Evolutionary conservation across 2,113 vertebrate genomes (phyloP).

Genomic region (Hippocampus barbouri): DNA sequence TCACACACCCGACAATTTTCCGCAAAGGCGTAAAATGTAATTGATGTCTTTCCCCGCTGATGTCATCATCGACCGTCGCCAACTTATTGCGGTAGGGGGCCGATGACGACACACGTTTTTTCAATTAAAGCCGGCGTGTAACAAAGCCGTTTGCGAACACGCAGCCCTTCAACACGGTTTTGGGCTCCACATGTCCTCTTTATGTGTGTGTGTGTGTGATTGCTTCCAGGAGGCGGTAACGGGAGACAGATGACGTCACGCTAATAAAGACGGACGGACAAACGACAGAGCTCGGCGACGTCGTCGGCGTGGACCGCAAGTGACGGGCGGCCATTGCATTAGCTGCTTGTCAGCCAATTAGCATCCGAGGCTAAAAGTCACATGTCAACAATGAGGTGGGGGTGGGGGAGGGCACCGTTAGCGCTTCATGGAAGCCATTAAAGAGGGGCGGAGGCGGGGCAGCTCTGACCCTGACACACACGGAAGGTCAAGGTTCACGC

Average conservation of each 20-base stretch:
- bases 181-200: background rate
- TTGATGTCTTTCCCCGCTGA: slow-evolving; percentile 61
- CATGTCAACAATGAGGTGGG: slow-evolving; percentile 58
- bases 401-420: slow-evolving; percentile 10
- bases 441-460: too few species aligned
- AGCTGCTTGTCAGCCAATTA: slow-evolving; percentile 50
- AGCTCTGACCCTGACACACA: slow-evolving; percentile 53
- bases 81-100: slow-evolving; percentile 50
- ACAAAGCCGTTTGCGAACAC: background rate
- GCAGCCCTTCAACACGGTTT: background rate
- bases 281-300: slow-evolving; percentile 62
- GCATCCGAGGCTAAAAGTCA: slow-evolving; percentile 18
- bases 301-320: slow-evolving; percentile 62
- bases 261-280: slow-evolving; percentile 35
- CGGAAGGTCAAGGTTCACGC: slow-evolving; percentile 57
- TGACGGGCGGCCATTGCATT: slow-evolving; percentile 54
- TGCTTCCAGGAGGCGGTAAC: slow-evolving; percentile 61
- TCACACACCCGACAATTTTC: slow-evolving; percentile 20
- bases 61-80: slow-evolving; percentile 66
- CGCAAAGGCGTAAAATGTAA: slow-evolving; percentile 58
- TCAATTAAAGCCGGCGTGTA: background rate
- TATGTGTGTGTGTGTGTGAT: slow-evolving; percentile 13
- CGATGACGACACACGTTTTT: slow-evolving; percentile 1
- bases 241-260: slow-evolving; percentile 64
- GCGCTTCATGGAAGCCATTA: too few species aligned